phyloP scores from a whole-genome alignment of 2,888 invertebrate genomes.

The Drosophila demipolita region DNA sequence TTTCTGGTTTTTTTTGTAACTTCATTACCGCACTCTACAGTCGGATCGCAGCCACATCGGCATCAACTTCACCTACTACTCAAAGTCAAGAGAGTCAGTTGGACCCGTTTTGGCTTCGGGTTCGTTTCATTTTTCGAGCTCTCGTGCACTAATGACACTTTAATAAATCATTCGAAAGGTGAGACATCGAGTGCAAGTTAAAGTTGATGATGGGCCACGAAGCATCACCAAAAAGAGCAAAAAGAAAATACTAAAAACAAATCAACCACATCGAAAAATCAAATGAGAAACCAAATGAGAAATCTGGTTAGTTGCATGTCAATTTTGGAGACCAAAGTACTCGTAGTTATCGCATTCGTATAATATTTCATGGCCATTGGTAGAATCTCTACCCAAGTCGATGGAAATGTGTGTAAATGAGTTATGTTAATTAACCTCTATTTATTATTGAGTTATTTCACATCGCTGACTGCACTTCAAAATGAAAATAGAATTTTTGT shows the following conservation, averaged over 20 bases:
- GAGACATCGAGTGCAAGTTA: conserved; percentile 82
- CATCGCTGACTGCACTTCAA: not conserved
- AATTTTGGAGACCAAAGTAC: conserved; percentile 29
- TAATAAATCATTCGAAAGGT: conserved; percentile 84
- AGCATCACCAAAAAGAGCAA: conserved; percentile 49
- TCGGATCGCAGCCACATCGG: conserved; percentile 24
- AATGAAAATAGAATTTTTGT: conserved; percentile 21
- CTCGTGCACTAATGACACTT: conserved; percentile 83
- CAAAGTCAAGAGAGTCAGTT: conserved; percentile 57
- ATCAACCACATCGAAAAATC: conserved; percentile 41
- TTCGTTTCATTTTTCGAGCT: conserved; percentile 77
- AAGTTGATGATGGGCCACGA: conserved; percentile 71
- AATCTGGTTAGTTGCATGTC: conserved; percentile 63
- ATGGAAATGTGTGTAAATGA: conserved; percentile 23
- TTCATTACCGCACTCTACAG: conserved; percentile 79
- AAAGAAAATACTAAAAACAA: conserved; percentile 33
- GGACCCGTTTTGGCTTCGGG: conserved; percentile 62
- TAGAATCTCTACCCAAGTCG: conserved; percentile 15
- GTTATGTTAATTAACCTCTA: conserved; percentile 41
- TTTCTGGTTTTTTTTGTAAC: conserved; percentile 52
- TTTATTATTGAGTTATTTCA: conserved; percentile 29
- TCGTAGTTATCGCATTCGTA: conserved; percentile 42
- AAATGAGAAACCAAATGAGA: conserved; percentile 75
- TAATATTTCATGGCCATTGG: conserved; percentile 40
- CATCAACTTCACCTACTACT: conserved; percentile 54